These are phyloP conservation scores for Onthophagus sagittarius DNA, from an alignment of 2,888 invertebrate genomes.

Conservation along the genomic window DNA sequence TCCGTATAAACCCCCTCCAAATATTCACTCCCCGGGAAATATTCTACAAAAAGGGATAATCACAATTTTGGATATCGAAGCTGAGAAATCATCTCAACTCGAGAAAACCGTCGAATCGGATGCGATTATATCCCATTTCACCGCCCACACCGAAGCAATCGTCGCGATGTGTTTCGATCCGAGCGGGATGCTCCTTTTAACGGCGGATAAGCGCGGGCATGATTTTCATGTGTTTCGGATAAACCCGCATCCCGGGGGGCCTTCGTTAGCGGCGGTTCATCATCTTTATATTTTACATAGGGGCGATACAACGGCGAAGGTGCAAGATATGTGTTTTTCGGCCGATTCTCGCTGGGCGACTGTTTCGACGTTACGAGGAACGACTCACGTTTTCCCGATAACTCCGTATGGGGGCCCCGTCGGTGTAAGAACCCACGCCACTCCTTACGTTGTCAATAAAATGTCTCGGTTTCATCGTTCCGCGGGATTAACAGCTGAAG, in stretches of 20 bases:
- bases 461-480: conserved; percentile 91
- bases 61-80: conserved; percentile 80
- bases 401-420: conserved; percentile 93
- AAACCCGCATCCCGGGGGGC: conserved; percentile 81
- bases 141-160: conserved; percentile 83
- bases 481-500: conserved; percentile 76
- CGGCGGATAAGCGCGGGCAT: conserved; percentile 89
- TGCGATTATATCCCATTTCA: conserved; percentile 80
- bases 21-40: conserved; percentile 44
- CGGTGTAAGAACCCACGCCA: conserved; percentile 91
- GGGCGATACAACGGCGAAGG: conserved; percentile 94
- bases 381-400: conserved; percentile 96
- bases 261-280: conserved; percentile 83
- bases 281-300: conserved; percentile 93
- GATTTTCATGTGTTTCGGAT: conserved; percentile 95
- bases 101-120: conserved; percentile 55
- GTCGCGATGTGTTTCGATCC: conserved; percentile 88
- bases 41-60: conserved; percentile 82
- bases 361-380: conserved; percentile 90
- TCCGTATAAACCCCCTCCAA: conserved; percentile 44
- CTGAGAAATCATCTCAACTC: conserved; percentile 19
- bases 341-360: conserved; percentile 96
- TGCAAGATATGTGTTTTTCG: conserved; percentile 86
- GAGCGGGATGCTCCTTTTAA: conserved; percentile 83
- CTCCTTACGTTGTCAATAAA: conserved; percentile 88